phyloP scores from a whole-genome alignment of 1,140 invertebrate genomes.

The Chymomyza costata region DNA sequence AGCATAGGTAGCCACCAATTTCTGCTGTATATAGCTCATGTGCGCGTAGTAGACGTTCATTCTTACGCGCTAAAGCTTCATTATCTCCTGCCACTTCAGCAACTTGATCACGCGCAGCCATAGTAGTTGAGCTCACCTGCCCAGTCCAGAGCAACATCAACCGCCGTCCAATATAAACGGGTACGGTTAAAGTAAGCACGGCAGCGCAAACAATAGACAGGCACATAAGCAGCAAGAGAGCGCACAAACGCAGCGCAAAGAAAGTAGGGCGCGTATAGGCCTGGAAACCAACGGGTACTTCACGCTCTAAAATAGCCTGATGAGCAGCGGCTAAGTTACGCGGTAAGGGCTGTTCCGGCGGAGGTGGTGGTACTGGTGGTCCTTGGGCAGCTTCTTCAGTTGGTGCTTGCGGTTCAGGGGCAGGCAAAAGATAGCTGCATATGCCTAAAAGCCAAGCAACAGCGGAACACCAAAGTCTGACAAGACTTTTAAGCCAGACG shows the following conservation, averaged over 20 bases:
- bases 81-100: constrained; percentile 9
- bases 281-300: constrained; percentile 87
- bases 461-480: constrained; percentile 91
- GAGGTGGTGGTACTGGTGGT: constrained; percentile 70
- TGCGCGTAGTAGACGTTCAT: constrained; percentile 81
- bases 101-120: constrained; percentile 11
- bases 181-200: constrained; percentile 81
- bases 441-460: constrained; percentile 91
- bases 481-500: constrained; percentile 91
- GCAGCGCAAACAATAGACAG: constrained; percentile 85
- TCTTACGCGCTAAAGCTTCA: constrained; percentile 44
- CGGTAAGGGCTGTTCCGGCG: constrained; percentile 64
- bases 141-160: constrained; percentile 89
- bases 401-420: constrained; percentile 67
- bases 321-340: constrained; percentile 85
- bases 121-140: constrained; percentile 20
- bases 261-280: constrained; percentile 90
- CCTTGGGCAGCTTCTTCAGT: constrained; percentile 38
- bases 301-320: constrained; percentile 85
- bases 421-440: constrained; percentile 91
- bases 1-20: constrained; percentile 91
- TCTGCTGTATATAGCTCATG: constrained; percentile 98
- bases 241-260: constrained; percentile 86
- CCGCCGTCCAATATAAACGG: constrained; percentile 89
- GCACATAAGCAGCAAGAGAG: constrained; percentile 88